Evolutionary conservation across 2,113 vertebrate species (phyloP).

Genomic region (Sinosuthora webbiana): DNA sequence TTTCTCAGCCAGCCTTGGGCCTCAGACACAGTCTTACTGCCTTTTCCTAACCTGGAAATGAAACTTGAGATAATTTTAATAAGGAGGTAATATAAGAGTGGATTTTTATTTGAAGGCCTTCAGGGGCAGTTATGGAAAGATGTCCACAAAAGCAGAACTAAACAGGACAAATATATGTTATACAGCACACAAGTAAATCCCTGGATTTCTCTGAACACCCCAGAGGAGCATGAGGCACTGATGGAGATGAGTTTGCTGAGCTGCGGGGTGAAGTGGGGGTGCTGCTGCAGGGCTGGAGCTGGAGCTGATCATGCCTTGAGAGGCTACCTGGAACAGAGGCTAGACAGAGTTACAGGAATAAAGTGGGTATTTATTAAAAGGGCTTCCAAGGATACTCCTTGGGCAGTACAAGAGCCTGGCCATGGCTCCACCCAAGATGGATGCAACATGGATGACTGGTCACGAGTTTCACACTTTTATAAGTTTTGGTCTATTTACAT

Average conservation of each 20-base stretch:
- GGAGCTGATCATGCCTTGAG: not conserved
- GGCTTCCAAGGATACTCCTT: not conserved
- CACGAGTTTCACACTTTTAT: not conserved
- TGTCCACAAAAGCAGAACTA: not conserved
- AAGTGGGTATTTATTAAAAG: not conserved
- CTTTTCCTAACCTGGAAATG: not conserved
- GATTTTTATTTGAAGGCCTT: not conserved
- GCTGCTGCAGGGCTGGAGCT: not conserved
- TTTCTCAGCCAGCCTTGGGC: not conserved
- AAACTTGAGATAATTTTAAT: not conserved
- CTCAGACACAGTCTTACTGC: not conserved
- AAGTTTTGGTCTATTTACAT: not conserved
- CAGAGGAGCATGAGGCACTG: rapidly evolving
- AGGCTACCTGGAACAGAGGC: not conserved
- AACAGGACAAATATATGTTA: not conserved
- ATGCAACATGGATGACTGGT: not conserved
- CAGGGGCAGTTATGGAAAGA: not conserved
- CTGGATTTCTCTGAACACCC: rapidly evolving
- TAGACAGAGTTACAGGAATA: not conserved
- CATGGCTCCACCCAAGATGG: not conserved
- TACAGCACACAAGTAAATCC: rapidly evolving
- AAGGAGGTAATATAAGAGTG: not conserved
- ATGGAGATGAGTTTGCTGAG: not conserved
- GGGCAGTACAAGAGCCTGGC: not conserved
- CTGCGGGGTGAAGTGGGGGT: not conserved